Percentiles rank a stretch among this genome's conserved stretches.
phyloP scores from a whole-genome alignment of 2,888 invertebrate genomes.

The Ptilodon capucinus region DNA sequence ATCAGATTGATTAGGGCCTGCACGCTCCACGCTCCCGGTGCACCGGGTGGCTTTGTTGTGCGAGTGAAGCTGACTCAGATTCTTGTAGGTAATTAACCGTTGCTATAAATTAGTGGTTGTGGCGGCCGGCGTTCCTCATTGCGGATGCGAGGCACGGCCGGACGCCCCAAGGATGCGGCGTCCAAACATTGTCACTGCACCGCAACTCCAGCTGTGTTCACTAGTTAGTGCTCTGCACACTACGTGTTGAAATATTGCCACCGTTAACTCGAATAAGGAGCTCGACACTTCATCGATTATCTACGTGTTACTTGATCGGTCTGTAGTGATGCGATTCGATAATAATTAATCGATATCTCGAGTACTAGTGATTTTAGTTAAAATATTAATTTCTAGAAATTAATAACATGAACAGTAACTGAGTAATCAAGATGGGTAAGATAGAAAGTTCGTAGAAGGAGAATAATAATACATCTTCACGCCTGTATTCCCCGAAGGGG shows the following conservation, averaged over 20 bases:
- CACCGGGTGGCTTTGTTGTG: constrained; percentile 44
- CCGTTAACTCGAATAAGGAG: constrained; percentile 39
- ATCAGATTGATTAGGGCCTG: constrained; percentile 42
- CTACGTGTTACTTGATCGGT: constrained; percentile 3
- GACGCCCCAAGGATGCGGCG: constrained; percentile 57
- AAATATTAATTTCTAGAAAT: no score
- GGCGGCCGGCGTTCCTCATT: constrained; percentile 53
- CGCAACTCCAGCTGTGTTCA: constrained; percentile 70
- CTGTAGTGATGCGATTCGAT: neutral
- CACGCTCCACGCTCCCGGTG: constrained; percentile 37
- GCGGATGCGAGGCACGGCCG: constrained; percentile 60
- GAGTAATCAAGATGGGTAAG: neutral
- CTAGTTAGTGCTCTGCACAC: constrained; percentile 67
- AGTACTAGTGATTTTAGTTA: no score
- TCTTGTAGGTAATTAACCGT: constrained; percentile 74
- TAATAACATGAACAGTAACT: no score
- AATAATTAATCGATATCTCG: neutral
- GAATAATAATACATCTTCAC: no score
- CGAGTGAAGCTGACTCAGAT: constrained; percentile 54
- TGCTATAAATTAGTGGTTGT: constrained; percentile 68
- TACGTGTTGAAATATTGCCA: constrained; percentile 62
- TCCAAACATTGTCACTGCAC: constrained; percentile 72
- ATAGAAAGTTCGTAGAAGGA: no score
- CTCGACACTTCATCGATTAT: constrained; percentile 39
- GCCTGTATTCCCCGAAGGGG: no score